Percentiles rank a stretch among this genome's conserved stretches.
Evolutionary conservation across 2,113 vertebrate genomes (phyloP).

Genomic region (Micronycteris hirsuta): DNA sequence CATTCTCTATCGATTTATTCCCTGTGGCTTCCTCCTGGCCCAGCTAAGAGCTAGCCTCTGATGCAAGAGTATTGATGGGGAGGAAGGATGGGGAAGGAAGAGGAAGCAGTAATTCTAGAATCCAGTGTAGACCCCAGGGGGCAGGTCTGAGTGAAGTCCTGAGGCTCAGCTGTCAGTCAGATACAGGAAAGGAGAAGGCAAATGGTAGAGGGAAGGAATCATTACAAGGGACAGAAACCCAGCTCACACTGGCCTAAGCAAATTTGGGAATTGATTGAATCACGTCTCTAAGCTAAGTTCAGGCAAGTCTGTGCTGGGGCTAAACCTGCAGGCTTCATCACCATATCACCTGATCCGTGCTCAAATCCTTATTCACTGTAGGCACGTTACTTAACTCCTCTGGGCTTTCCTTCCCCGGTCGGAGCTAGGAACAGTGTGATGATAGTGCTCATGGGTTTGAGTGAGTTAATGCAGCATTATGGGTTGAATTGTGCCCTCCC

Average conservation of each 20-base stretch:
- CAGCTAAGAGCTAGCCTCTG: background rate
- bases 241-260: background rate
- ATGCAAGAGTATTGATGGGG: background rate
- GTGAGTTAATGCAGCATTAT: background rate
- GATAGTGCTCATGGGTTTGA: background rate
- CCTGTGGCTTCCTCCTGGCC: background rate
- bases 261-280: background rate
- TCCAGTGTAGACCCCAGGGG: background rate
- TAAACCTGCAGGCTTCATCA: background rate
- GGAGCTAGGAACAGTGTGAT: background rate
- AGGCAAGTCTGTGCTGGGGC: background rate
- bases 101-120: background rate
- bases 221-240: background rate
- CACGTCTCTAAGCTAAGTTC: background rate
- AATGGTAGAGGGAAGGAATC: background rate
- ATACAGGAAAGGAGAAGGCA: background rate
- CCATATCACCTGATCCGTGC: background rate
- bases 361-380: background rate
- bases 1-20: conserved; percentile 39
- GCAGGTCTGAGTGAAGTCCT: background rate
- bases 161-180: background rate
- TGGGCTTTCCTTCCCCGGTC: background rate
- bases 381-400: background rate
- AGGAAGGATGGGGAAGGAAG: background rate
- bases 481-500: background rate